These are phyloP conservation scores for Macropis europaea DNA, from an alignment of 2,888 invertebrate species.

Conservation along the genomic window DNA sequence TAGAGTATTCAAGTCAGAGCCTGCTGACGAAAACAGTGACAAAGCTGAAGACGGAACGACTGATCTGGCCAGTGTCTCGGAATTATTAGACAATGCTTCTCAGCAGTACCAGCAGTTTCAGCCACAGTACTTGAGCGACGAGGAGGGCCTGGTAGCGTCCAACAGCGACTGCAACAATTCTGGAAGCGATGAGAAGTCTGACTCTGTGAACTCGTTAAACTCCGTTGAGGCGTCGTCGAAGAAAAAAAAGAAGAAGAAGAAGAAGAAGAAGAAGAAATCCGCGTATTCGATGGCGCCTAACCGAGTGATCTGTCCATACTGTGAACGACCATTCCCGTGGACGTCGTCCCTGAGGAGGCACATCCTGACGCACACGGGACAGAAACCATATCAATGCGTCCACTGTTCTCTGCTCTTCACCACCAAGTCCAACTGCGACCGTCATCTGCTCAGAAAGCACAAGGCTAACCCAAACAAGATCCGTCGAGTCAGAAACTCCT, in stretches of 20 bases:
- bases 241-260: conserved; percentile 69
- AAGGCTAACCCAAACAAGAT: conserved; percentile 81
- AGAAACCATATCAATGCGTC: conserved; percentile 97
- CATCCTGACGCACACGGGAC: conserved; percentile 96
- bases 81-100: conserved; percentile 88
- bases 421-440: conserved; percentile 98
- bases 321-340: conserved; percentile 97
- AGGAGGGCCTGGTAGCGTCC: conserved; percentile 90
- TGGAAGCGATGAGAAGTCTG: conserved; percentile 91
- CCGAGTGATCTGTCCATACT: conserved; percentile 95
- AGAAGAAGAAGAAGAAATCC: conserved; percentile 86
- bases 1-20: background rate
- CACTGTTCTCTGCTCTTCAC: conserved; percentile 96
- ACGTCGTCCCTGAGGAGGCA: conserved; percentile 96
- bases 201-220: conserved; percentile 83
- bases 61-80: conserved; percentile 90
- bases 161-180: conserved; percentile 92
- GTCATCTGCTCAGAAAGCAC: conserved; percentile 94
- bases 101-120: conserved; percentile 79
- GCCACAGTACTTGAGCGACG: conserved; percentile 81
- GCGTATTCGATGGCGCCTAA: conserved; percentile 98
- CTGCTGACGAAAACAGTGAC: conserved; percentile 19
- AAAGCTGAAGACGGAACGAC: conserved; percentile 79
- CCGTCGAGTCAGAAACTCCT: conserved; percentile 68
- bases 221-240: conserved; percentile 78